These are phyloP conservation scores for Mythimna impura DNA, from an alignment of 2,888 invertebrate species.

Conservation along the genomic window DNA sequence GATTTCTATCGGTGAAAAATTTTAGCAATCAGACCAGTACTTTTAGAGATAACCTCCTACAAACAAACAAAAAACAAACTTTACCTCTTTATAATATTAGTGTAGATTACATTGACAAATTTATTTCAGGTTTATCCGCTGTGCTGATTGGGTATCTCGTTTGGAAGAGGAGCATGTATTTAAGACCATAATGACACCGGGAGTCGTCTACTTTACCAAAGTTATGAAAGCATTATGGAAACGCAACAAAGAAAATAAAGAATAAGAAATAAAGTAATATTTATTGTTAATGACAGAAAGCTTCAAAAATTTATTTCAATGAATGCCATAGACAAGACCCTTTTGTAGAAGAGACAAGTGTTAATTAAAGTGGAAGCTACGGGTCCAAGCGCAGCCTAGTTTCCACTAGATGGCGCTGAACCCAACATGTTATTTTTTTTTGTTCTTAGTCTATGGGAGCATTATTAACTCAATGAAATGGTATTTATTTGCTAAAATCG, in stretches of 20 bases:
- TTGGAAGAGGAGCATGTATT: constrained; percentile 68
- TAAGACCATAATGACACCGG: constrained; percentile 69
- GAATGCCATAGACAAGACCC: not conserved
- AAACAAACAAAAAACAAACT: too few species aligned
- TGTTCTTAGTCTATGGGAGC: too few species aligned
- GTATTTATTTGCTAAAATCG: too few species aligned
- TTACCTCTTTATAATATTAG: too few species aligned
- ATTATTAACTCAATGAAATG: too few species aligned
- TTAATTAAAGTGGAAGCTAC: not conserved
- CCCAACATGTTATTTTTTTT: too few species aligned
- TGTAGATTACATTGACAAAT: not conserved
- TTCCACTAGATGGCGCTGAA: too few species aligned
- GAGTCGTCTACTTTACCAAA: constrained; percentile 64
- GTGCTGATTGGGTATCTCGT: constrained; percentile 67
- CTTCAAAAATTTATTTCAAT: constrained; percentile 24
- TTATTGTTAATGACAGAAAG: not conserved
- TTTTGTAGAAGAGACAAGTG: constrained; percentile 12
- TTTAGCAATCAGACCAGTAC: too few species aligned
- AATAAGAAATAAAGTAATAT: constrained; percentile 25
- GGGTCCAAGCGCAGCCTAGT: too few species aligned
- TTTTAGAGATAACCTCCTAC: too few species aligned
- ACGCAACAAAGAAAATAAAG: constrained; percentile 58
- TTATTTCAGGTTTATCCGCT: constrained; percentile 68
- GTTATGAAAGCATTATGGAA: constrained; percentile 64
- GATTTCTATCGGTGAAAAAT: too few species aligned